These are phyloP conservation scores for Atta texana DNA, from an alignment of 1,140 invertebrate species.

Conservation along the genomic window DNA sequence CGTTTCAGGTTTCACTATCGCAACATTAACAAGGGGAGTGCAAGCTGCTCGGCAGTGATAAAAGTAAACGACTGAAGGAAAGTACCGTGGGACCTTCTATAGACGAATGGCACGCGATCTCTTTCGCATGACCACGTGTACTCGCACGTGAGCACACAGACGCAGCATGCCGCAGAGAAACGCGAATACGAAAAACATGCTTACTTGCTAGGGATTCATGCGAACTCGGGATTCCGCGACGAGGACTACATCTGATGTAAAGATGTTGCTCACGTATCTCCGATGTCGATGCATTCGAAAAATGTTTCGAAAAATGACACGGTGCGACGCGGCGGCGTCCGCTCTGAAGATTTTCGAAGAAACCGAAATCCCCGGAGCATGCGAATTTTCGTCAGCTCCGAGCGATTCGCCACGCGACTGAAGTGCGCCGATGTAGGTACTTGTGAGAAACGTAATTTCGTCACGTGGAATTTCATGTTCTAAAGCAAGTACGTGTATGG, in stretches of 20 bases:
- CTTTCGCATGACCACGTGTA: constrained; percentile 58
- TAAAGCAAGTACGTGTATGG: constrained; percentile 28
- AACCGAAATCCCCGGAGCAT: constrained; percentile 25
- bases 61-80: constrained; percentile 73
- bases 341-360: neutral
- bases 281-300: constrained; percentile 56
- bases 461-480: constrained; percentile 39
- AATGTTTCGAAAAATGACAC: constrained; percentile 57
- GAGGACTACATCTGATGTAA: constrained; percentile 18
- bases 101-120: constrained; percentile 71
- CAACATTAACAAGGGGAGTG: constrained; percentile 72
- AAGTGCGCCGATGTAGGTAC: constrained; percentile 11
- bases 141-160: constrained; percentile 49
- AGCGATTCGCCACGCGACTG: constrained; percentile 40
- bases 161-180: constrained; percentile 9
- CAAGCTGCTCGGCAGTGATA: constrained; percentile 71
- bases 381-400: constrained; percentile 24
- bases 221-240: constrained; percentile 23
- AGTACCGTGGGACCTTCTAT: constrained; percentile 71
- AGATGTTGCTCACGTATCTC: constrained; percentile 57
- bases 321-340: neutral
- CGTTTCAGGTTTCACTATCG: constrained; percentile 71
- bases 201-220: constrained; percentile 40
- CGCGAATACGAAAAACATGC: constrained; percentile 35
- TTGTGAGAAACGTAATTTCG: constrained; percentile 55